phyloP scores from a whole-genome alignment of 2,113 vertebrate species.

The Podocnemis expansa region DNA sequence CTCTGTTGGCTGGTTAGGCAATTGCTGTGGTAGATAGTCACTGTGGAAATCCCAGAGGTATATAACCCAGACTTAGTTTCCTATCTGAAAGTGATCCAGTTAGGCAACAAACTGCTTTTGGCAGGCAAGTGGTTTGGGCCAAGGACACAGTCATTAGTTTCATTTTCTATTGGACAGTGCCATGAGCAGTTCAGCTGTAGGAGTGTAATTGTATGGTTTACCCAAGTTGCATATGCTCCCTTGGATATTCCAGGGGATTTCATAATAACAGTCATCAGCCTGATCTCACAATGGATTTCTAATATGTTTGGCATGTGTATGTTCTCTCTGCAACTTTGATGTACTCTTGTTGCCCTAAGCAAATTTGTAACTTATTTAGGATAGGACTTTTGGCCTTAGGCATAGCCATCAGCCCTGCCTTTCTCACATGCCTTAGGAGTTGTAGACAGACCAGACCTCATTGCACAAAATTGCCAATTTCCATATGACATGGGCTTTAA shows the following conservation, averaged over 20 bases:
- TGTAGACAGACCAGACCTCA: background rate
- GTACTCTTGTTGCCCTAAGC: constrained; percentile 46
- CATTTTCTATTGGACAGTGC: background rate
- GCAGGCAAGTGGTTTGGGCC: background rate
- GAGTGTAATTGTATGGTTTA: background rate
- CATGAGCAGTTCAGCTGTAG: background rate
- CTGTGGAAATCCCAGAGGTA: fast-evolving
- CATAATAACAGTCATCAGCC: background rate
- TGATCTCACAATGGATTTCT: background rate
- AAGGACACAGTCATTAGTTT: background rate
- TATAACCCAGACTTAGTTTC: background rate
- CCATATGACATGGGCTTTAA: background rate
- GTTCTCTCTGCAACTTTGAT: constrained; percentile 52
- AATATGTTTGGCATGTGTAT: background rate
- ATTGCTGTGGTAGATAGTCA: background rate
- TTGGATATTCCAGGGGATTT: background rate
- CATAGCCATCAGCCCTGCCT: constrained; percentile 31
- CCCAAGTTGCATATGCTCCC: background rate
- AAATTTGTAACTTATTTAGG: constrained; percentile 56
- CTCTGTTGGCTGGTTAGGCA: fast-evolving
- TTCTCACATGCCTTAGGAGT: constrained; percentile 36
- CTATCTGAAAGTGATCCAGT: fast-evolving
- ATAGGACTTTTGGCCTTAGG: constrained; percentile 58
- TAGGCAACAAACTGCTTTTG: fast-evolving
- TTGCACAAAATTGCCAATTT: background rate